Percentiles rank a stretch among this genome's conserved stretches.
Evolutionary conservation across 2,797 vertebrate species (phyloP).

Genomic region (Tragopan temminckii): DNA sequence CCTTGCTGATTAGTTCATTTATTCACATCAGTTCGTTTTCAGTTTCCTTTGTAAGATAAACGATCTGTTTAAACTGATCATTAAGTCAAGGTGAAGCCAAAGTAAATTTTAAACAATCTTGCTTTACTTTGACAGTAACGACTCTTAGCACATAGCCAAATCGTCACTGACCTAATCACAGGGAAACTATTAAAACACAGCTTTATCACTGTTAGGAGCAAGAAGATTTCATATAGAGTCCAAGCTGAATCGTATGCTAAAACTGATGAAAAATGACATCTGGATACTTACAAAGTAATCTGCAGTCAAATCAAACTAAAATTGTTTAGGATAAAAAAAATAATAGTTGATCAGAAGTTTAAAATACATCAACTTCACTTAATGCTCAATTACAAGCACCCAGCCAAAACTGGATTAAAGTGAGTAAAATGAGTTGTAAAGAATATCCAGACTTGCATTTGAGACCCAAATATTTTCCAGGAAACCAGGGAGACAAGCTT

Average conservation of each 20-base stretch:
- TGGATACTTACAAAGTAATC: conserved; percentile 29
- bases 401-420: neutral
- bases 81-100: neutral
- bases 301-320: conserved; percentile 31
- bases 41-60: neutral
- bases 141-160: neutral
- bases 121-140: neutral
- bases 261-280: conserved; percentile 25
- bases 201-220: neutral
- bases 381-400: neutral
- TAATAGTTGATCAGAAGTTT: conserved; percentile 37
- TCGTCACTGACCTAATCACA: neutral
- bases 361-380: conserved; percentile 26
- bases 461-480: conserved; percentile 57
- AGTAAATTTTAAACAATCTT: neutral
- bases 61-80: neutral
- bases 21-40: neutral
- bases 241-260: conserved; percentile 26
- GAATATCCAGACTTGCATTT: neutral
- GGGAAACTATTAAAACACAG: neutral
- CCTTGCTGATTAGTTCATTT: neutral
- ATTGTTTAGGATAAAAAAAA: conserved; percentile 19
- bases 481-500: conserved; percentile 56
- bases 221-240: neutral
- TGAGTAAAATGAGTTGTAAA: conserved; percentile 1